A percentile compares a stretch with the other conserved stretches of the same genome.
These are phyloP conservation scores for Ctenomys sociabilis DNA, from an alignment of 2,113 vertebrate species.

Conservation along the genomic window DNA sequence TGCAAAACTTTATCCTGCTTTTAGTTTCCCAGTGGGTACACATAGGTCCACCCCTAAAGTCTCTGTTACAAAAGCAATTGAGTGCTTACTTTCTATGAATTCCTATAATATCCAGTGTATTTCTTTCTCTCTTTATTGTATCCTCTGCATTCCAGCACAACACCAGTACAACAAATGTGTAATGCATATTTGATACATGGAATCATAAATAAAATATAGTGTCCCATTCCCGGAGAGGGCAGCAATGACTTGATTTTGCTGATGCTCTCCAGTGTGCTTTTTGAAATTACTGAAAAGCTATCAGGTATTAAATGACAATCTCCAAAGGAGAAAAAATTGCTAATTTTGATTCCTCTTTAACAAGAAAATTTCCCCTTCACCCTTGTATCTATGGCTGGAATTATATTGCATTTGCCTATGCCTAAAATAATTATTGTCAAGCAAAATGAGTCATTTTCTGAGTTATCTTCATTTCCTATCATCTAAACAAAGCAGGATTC, in stretches of 20 bases:
- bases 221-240: not conserved
- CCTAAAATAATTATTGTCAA: not conserved
- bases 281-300: not conserved
- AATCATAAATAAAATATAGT: not conserved
- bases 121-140: not conserved
- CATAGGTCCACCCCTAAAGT: not conserved
- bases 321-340: not conserved
- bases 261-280: not conserved
- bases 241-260: not conserved
- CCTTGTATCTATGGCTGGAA: not conserved
- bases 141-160: not conserved
- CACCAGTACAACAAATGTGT: not conserved
- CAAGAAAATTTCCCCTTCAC: not conserved
- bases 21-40: not conserved
- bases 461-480: not conserved
- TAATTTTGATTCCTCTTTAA: not conserved
- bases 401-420: not conserved
- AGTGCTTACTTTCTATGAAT: not conserved
- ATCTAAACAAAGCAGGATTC: not conserved
- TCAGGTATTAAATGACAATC: not conserved
- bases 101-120: not conserved
- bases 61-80: not conserved
- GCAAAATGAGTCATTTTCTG: not conserved
- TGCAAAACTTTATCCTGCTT: not conserved
- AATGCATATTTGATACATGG: not conserved